Conservation (phyloP, 2,888 invertebrate genomes). For the Galerucella nymphaeae region DNA sequence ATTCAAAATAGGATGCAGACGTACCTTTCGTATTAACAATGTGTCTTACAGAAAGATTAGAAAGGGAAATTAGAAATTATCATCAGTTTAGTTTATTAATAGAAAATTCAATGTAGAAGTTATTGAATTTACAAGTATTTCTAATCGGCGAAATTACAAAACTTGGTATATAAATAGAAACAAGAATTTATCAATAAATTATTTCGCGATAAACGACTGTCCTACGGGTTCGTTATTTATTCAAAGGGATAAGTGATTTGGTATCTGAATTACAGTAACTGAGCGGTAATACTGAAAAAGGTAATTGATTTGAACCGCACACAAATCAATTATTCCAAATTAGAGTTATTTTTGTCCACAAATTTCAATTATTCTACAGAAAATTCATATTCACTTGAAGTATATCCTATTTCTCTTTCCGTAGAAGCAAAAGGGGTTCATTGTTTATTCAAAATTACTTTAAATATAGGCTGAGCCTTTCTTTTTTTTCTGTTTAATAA, state of each 20-base stretch:
- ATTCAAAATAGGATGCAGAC: no score
- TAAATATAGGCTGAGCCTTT: no score
- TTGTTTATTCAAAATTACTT: no score
- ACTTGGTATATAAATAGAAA: neutral
- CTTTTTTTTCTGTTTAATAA: no score
- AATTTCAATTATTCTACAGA: neutral
- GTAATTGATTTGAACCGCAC: neutral
- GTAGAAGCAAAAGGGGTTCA: no score
- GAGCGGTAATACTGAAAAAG: neutral
- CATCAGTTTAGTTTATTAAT: neutral
- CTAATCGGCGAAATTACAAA: no score
- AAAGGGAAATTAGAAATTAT: no score
- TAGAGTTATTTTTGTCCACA: neutral
- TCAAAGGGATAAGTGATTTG: neutral
- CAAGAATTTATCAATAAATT: conserved; percentile 1
- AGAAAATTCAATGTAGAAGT: neutral
- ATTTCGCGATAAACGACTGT: neutral
- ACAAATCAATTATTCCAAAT: neutral
- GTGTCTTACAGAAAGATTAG: no score
- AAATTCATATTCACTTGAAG: no score
- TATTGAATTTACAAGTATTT: neutral
- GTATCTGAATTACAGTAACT: neutral
- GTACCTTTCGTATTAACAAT: no score
- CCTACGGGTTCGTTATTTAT: neutral
- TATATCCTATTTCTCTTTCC: no score